Conservation (phyloP, 2,113 vertebrate species). For the Prunella himalayana region DNA sequence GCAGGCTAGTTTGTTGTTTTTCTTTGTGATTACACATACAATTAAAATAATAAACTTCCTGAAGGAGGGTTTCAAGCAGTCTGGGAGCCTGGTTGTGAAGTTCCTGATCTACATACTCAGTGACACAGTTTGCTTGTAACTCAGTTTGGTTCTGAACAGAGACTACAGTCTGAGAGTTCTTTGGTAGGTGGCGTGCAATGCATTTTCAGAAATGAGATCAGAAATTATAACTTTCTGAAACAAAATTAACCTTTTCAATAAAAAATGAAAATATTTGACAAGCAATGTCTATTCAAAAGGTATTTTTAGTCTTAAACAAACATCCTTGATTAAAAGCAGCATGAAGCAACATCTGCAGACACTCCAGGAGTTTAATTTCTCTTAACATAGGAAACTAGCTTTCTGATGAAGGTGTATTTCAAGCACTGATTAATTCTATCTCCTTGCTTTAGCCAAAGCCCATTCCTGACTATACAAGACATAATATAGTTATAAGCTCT, state of each 20-base stretch:
- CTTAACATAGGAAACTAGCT: not conserved
- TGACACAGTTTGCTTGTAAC: not conserved
- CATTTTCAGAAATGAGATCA: not conserved
- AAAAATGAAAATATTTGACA: not conserved
- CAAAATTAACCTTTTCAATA: not conserved
- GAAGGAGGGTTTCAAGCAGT: not conserved
- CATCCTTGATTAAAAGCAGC: not conserved
- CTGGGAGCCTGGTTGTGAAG: not conserved
- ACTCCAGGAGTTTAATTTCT: not conserved
- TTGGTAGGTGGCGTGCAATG: not conserved
- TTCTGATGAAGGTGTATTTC: not conserved
- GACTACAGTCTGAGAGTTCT: not conserved
- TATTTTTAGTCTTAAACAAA: not conserved
- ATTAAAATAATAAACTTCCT: not conserved
- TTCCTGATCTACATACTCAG: not conserved
- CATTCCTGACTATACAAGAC: not conserved
- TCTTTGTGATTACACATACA: not conserved
- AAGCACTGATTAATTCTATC: not conserved
- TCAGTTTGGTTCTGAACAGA: not conserved
- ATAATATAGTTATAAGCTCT: not conserved
- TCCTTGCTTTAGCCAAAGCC: not conserved
- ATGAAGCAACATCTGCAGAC: not conserved
- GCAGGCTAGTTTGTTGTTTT: not conserved
- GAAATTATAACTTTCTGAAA: not conserved
- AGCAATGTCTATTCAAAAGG: not conserved